phyloP scores from a whole-genome alignment of 2,888 invertebrate genomes.

The Ormyrus thymus region DNA sequence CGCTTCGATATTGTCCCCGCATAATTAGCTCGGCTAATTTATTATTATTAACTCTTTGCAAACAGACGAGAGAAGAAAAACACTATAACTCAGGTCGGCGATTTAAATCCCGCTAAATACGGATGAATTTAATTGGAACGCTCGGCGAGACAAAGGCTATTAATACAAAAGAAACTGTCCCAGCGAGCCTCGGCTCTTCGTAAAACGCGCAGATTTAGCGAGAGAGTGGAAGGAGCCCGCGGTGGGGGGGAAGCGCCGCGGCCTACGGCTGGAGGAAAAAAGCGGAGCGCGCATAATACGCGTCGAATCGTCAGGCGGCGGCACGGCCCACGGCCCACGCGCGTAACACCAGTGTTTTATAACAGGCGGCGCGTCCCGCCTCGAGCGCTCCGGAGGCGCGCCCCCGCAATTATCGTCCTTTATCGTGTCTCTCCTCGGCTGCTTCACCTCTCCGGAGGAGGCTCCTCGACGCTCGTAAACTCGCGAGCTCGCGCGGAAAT shows the following conservation, averaged over 20 bases:
- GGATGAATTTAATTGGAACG: conserved; percentile 16
- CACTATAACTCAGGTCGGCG: conserved; percentile 8
- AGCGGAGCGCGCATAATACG: conserved; percentile 51
- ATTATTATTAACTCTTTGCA: background rate
- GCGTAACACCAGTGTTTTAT: conserved; percentile 71
- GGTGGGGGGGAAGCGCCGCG: too few relatives aligned
- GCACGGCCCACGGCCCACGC: conserved; percentile 62
- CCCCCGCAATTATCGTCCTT: conserved; percentile 59
- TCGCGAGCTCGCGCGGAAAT: background rate
- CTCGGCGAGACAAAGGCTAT: conserved; percentile 10
- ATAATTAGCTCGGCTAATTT: conserved; percentile 13
- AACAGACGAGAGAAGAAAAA: background rate
- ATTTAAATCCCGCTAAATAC: conserved; percentile 4
- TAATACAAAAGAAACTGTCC: background rate
- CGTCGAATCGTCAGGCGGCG: conserved; percentile 47
- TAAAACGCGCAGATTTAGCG: conserved; percentile 1
- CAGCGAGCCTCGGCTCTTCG: background rate
- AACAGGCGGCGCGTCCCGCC: conserved; percentile 61
- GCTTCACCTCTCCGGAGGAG: background rate
- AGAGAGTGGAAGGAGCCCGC: background rate
- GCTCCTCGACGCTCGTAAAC: too few relatives aligned
- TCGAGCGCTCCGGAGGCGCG: conserved; percentile 56
- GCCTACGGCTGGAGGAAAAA: too few relatives aligned
- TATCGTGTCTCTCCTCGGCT: conserved; percentile 30
- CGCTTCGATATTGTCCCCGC: background rate